Evolutionary conservation across 53 echinoderm and acorn worm species (phyloP).

Genomic region (Stichopus horrens): DNA sequence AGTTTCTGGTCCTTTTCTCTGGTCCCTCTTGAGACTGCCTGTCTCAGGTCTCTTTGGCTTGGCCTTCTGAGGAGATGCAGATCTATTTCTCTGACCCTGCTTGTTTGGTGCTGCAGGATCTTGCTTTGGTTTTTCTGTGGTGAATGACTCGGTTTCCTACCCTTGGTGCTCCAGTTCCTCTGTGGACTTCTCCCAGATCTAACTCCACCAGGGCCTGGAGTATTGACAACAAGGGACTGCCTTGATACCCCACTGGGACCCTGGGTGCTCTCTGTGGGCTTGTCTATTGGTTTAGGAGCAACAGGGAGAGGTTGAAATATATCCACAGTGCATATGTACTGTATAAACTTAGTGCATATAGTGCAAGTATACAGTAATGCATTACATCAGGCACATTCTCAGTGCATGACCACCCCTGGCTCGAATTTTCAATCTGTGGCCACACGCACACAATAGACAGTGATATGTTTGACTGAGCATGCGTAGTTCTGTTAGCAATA

Average conservation of each 20-base stretch:
- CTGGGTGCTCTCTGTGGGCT: neutral
- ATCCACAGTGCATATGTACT: too few species aligned
- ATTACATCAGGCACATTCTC: too few species aligned
- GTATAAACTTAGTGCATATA: too few species aligned
- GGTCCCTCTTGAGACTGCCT: neutral
- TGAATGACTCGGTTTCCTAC: slow-evolving; percentile 1
- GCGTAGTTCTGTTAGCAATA: too few species aligned
- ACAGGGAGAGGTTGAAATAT: slow-evolving; percentile 14
- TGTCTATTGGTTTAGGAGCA: slow-evolving; percentile 12
- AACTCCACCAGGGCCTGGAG: neutral
- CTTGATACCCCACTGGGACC: neutral
- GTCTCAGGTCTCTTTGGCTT: neutral
- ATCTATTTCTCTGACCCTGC: neutral
- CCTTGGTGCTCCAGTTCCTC: neutral
- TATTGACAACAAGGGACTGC: neutral
- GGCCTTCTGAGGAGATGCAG: neutral
- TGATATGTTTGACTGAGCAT: too few species aligned
- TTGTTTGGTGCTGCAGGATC: neutral
- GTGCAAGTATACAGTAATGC: too few species aligned
- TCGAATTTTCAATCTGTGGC: too few species aligned
- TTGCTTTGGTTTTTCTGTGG: neutral
- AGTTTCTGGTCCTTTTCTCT: slow-evolving; percentile 10
- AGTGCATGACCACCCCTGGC: too few species aligned
- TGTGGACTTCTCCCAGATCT: slow-evolving; percentile 32
- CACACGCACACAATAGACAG: too few species aligned